Evolutionary conservation across 2,797 vertebrate species (phyloP).

Genomic region (Cichlasoma orientale): DNA sequence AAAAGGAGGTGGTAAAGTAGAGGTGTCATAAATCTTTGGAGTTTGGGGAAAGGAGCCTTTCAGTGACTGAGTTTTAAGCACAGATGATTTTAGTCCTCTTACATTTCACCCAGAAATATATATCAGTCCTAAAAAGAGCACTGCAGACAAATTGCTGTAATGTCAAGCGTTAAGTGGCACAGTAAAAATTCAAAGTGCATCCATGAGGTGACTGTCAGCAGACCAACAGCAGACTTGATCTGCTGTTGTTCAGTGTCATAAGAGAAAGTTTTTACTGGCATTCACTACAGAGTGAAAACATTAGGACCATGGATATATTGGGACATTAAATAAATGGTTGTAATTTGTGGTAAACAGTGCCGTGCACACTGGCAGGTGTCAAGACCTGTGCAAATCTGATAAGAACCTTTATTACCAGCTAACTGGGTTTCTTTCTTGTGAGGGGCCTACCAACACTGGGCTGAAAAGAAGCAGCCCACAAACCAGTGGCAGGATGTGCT

Average conservation of each 20-base stretch:
- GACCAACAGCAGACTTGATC: too few relatives aligned
- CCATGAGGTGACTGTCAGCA: not conserved
- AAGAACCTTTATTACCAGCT: not conserved
- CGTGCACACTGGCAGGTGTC: not conserved
- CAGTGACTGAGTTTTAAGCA: not conserved
- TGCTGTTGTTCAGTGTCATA: not conserved
- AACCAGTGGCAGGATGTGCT: not conserved
- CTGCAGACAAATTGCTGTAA: not conserved
- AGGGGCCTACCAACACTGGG: not conserved
- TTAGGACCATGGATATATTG: not conserved
- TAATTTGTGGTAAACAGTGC: too few relatives aligned
- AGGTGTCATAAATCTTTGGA: not conserved
- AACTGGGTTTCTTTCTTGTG: not conserved
- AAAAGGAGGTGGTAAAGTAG: not conserved
- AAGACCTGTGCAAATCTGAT: not conserved
- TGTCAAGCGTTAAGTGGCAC: not conserved
- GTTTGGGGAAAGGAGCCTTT: not conserved
- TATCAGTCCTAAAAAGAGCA: not conserved
- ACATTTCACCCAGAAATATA: not conserved
- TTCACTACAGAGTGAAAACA: not conserved
- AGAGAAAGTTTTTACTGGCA: not conserved
- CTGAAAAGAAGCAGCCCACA: not conserved
- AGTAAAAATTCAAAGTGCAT: not conserved
- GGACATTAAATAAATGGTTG: not conserved
- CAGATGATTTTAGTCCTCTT: not conserved